Conservation (phyloP, 1,140 invertebrate genomes). For the Drosophila baimaii region DNA sequence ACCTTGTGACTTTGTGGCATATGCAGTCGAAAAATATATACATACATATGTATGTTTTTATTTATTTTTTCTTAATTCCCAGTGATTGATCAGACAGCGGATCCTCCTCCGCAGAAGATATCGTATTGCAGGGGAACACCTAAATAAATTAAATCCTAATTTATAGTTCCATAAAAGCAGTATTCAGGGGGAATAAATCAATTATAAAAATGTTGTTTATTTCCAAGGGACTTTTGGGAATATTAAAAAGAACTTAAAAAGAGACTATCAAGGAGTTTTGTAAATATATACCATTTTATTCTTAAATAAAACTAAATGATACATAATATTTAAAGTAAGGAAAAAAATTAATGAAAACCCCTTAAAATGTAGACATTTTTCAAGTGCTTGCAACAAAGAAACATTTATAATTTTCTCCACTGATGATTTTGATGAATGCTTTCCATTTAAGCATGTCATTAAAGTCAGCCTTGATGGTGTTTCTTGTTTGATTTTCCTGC, state of each 20-base stretch:
- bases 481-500: not conserved
- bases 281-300: not conserved
- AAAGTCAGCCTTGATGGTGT: not conserved
- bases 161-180: not conserved
- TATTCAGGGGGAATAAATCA: slow-evolving; percentile 1
- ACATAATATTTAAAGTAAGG: not conserved
- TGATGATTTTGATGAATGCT: slow-evolving; percentile 6
- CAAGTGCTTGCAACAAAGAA: slow-evolving; percentile 5
- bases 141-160: not conserved
- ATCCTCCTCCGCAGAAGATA: not conserved
- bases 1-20: slow-evolving; percentile 9
- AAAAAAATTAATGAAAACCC: too few species aligned
- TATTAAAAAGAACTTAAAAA: not conserved
- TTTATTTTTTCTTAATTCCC: not conserved
- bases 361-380: not conserved
- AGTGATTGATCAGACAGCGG: slow-evolving; percentile 2
- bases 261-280: too few species aligned
- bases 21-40: slow-evolving; percentile 12
- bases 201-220: not conserved
- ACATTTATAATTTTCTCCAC: slow-evolving; percentile 6
- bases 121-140: not conserved
- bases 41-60: not conserved
- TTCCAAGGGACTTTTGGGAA: not conserved
- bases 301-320: too few species aligned
- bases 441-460: slow-evolving; percentile 14